A percentile compares a stretch with the other conserved stretches of the same genome.
Evolutionary conservation across 2,113 vertebrate species (phyloP).

Genomic region (Oncorhynchus masou): DNA sequence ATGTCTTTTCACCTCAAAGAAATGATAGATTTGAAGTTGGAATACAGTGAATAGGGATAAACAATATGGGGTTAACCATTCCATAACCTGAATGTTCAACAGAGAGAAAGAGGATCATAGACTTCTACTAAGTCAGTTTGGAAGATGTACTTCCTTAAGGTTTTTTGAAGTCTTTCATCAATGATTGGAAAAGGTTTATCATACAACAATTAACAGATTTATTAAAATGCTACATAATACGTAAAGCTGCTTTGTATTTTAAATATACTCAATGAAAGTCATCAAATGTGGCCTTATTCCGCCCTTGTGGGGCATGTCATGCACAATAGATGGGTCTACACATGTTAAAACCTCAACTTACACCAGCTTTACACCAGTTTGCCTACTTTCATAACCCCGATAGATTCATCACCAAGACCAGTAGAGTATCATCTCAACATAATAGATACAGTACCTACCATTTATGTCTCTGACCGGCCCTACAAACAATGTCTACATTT

Average conservation of each 20-base stretch:
- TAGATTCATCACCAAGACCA: neutral
- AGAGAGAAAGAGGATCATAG: conserved; percentile 27
- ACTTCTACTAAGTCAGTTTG: neutral
- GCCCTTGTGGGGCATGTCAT: neutral
- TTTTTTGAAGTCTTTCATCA: neutral
- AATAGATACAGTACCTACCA: neutral
- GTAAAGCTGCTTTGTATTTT: no score
- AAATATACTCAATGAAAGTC: no score
- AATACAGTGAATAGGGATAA: conserved; percentile 39
- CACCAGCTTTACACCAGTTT: no score
- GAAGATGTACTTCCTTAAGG: neutral
- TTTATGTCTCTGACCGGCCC: neutral
- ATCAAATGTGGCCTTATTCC: no score
- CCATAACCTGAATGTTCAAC: conserved; percentile 45
- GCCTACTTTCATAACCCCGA: neutral
- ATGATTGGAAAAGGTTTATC: no score
- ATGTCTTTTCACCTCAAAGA: conserved; percentile 8
- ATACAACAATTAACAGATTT: no score
- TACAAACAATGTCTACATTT: neutral
- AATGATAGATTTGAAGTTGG: conserved; percentile 30
- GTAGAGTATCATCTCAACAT: neutral
- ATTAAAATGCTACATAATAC: no score
- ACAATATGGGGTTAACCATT: conserved; percentile 48
- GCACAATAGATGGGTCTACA: neutral
- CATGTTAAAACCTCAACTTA: neutral